phyloP scores from a whole-genome alignment of 2,113 vertebrate genomes.

The Lynx canadensis region DNA sequence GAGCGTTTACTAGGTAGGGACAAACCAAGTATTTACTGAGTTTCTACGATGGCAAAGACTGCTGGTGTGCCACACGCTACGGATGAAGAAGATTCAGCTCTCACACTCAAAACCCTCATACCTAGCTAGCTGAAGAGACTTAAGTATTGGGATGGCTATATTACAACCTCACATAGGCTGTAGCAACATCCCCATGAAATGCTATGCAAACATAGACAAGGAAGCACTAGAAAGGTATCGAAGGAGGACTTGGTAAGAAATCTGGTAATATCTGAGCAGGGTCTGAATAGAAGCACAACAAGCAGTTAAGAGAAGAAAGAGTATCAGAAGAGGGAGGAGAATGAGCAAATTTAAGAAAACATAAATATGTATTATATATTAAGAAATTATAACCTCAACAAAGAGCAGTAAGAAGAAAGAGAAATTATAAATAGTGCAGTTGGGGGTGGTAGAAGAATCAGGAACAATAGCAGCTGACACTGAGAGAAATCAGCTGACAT shows the following conservation, averaged over 20 bases:
- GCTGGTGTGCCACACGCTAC: not conserved
- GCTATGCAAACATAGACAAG: not conserved
- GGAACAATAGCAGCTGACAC: not conserved
- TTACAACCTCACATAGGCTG: not conserved
- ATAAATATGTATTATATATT: not conserved
- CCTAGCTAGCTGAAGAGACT: not conserved
- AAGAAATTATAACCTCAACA: not conserved
- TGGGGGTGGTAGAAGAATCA: not conserved
- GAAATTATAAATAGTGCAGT: not conserved
- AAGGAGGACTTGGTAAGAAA: not conserved
- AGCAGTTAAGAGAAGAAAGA: not conserved
- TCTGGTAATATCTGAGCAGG: not conserved
- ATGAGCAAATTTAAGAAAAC: not conserved
- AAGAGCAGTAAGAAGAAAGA: not conserved
- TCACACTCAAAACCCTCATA: not conserved
- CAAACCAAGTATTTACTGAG: not conserved
- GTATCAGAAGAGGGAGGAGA: not conserved
- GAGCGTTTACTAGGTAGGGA: not conserved
- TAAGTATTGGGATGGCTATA: not conserved
- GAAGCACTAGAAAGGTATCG: not conserved
- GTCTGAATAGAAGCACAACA: not conserved
- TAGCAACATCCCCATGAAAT: not conserved
- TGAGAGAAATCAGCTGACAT: not conserved
- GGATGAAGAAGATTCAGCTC: not conserved
- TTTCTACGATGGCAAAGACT: not conserved